Conservation (phyloP, 2,113 vertebrate species). For the Brienomyrus brachyistius region DNA sequence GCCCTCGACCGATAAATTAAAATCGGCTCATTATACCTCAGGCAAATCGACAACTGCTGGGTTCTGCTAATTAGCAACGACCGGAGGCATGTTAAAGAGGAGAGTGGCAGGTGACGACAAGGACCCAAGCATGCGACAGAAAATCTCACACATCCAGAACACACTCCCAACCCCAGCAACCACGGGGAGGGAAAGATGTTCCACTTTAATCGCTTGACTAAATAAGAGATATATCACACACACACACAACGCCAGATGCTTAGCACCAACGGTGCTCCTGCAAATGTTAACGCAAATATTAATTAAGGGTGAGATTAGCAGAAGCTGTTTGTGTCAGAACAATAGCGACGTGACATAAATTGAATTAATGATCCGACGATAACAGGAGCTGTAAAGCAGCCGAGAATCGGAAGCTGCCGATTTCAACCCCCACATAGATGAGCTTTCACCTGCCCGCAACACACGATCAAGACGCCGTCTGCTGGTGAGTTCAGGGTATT, state of each 20-base stretch:
- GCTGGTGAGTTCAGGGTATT: neutral
- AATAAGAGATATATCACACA: constrained; percentile 33
- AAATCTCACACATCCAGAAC: constrained; percentile 31
- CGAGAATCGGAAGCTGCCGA: neutral
- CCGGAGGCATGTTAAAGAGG: constrained; percentile 45
- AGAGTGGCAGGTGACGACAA: constrained; percentile 34
- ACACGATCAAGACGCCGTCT: neutral
- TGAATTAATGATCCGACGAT: neutral
- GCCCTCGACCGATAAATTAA: constrained; percentile 39
- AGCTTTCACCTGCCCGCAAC: neutral
- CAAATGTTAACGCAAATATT: constrained; percentile 25
- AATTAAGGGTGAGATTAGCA: constrained; percentile 13
- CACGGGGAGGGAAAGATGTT: neutral
- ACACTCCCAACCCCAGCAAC: neutral
- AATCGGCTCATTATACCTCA: constrained; percentile 44
- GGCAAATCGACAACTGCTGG: constrained; percentile 45
- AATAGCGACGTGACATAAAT: constrained; percentile 13
- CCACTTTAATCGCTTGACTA: constrained; percentile 26
- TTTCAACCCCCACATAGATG: neutral
- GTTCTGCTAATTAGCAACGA: constrained; percentile 52
- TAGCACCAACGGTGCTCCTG: constrained; percentile 11
- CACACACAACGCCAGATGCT: constrained; percentile 26
- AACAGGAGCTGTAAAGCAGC: neutral
- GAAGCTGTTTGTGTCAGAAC: constrained; percentile 16
- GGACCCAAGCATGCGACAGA: constrained; percentile 42